These are phyloP conservation scores for Acrossocheilus wenchowensis DNA, from an alignment of 2,797 vertebrate species.

Conservation along the genomic window DNA sequence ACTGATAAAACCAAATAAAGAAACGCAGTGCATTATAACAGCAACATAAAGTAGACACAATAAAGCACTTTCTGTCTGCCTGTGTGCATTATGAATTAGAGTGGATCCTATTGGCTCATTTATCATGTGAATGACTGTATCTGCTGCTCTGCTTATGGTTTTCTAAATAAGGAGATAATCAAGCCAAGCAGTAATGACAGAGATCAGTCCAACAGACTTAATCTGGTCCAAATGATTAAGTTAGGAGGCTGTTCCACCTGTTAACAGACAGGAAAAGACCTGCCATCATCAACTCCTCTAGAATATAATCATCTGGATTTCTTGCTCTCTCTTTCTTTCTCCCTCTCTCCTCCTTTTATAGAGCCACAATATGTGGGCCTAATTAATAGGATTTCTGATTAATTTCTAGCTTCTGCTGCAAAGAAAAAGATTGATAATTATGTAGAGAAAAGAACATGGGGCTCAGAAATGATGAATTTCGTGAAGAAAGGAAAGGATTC, in stretches of 20 bases:
- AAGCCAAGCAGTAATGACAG: constrained; percentile 32
- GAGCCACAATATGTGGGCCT: constrained; percentile 39
- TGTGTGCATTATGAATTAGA: constrained; percentile 11
- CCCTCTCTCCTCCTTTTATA: constrained; percentile 8
- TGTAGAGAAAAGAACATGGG: constrained; percentile 24
- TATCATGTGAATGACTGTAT: constrained; percentile 36
- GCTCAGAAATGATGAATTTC: constrained; percentile 15
- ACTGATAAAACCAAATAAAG: constrained; percentile 22
- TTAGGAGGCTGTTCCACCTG: constrained; percentile 17
- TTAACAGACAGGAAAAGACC: constrained; percentile 41
- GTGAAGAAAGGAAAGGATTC: constrained; percentile 23
- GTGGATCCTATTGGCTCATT: constrained; percentile 2
- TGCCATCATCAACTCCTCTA: constrained; percentile 41
- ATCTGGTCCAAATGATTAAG: constrained; percentile 43
- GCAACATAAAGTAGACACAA: constrained; percentile 2
- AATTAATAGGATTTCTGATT: constrained; percentile 50
- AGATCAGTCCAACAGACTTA: constrained; percentile 27
- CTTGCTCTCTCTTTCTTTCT: constrained; percentile 4
- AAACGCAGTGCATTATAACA: background rate
- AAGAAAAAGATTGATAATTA: constrained; percentile 51
- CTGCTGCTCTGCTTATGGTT: background rate
- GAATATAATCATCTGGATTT: constrained; percentile 36
- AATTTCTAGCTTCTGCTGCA: constrained; percentile 23
- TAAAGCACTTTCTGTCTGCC: background rate
- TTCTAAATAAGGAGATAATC: constrained; percentile 36